These are phyloP conservation scores for Gnathonemus echidnorhynchus DNA, from an alignment of 2,113 vertebrate species.

Conservation along the genomic window DNA sequence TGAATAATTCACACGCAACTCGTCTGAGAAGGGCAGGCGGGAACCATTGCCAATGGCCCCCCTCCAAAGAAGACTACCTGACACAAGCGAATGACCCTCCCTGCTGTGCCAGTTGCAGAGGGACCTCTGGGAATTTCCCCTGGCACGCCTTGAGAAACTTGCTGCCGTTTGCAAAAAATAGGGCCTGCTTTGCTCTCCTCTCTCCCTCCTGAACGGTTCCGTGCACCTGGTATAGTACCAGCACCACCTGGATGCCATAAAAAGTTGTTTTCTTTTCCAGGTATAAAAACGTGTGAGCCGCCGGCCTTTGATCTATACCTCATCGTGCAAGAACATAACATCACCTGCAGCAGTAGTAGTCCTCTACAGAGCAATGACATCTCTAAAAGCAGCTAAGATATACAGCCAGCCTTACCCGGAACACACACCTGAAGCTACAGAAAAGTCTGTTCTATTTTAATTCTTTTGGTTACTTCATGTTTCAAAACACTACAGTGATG, in stretches of 20 bases:
- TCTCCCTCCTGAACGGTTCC: neutral
- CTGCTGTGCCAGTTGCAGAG: neutral
- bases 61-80: neutral
- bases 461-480: neutral
- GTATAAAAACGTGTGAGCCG: neutral
- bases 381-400: neutral
- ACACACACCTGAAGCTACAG: neutral
- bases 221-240: neutral
- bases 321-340: neutral
- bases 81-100: neutral
- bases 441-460: neutral
- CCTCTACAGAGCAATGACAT: neutral
- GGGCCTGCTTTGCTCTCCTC: neutral
- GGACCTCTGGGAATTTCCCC: neutral
- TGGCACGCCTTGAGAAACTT: neutral
- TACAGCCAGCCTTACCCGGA: neutral
- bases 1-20: constrained; percentile 1
- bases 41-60: neutral
- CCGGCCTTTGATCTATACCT: neutral
- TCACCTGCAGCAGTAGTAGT: neutral
- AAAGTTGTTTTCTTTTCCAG: neutral
- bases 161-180: neutral
- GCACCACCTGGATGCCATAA: neutral
- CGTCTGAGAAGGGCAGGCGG: neutral
- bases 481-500: neutral